Base-by-base conservation (phyloP, 1,140 invertebrate species). In the Anadara kagoshimensis region DNA sequence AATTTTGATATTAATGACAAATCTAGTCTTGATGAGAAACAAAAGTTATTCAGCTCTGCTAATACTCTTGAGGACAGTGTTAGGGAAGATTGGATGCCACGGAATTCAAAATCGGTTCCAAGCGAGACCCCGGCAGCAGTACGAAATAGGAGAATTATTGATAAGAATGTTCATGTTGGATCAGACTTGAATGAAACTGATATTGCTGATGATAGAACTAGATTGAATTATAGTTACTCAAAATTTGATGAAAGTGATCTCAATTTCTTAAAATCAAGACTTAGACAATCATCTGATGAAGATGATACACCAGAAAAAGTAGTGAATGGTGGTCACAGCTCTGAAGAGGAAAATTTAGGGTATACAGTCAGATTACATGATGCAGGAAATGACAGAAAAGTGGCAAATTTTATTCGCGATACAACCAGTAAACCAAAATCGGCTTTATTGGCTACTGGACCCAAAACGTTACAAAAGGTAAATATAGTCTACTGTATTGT, bases 341-440 rank as follows among this genome's bases (percentile, higher is more conserved):
- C 20, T 0, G 43, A 64, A 5, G 70, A 72, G 18, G 63, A 51
- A 18, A 49, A 5, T 47, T 16, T 63, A n/a, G 49, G 61, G 14
- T 82, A 79, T 43, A 73, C 61, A 14, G 63, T 70, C 29, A 68
- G 69, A n/a, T 49, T 83, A 26, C 45, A 65, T n/a, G 73, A 77
- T 45, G 67, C 56, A 16, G 81, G 81, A 29, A 82, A 82, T 67
- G 77, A 83, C 47, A 73, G 76, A n/a, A 76, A 79, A 51, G 58
- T 73, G 12, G 76, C 76, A 29, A 78, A 59, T 20, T 68, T 78
- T 20, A 71, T 80, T 29, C 73, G 65, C 44, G 76, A 80, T 44
- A 54, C 66, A 7, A 72, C 73, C 0, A 57, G 66, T 26, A 80
- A 80, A 69, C 81, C 81, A 18, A 80, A 80, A 26, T 78, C 76